Evolutionary conservation across 2,797 vertebrate species (phyloP).

Genomic region (Prunella strophiata): DNA sequence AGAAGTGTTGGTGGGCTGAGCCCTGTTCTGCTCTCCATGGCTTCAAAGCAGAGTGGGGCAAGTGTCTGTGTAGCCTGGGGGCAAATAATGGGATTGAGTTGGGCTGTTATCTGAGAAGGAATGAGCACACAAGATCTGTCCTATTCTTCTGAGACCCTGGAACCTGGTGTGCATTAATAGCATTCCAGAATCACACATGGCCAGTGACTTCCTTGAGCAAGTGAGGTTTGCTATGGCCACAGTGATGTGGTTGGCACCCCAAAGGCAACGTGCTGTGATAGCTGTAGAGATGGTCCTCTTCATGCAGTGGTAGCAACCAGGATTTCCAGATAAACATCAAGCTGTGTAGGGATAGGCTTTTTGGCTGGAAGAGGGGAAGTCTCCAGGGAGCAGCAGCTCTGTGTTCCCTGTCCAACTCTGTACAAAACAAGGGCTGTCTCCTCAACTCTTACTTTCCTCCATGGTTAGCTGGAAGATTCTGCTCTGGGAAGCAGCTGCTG

Average conservation of each 20-base stretch:
- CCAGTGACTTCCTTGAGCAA: background rate
- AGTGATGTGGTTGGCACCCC: background rate
- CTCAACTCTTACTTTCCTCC: background rate
- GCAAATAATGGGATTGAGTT: background rate
- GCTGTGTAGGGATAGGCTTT: background rate
- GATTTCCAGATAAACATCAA: background rate
- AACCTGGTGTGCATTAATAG: fast-evolving
- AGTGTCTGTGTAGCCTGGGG: background rate
- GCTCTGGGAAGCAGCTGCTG: background rate
- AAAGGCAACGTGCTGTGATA: background rate
- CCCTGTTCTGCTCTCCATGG: background rate
- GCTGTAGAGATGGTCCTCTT: background rate
- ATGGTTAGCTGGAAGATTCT: background rate
- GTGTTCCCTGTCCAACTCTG: background rate
- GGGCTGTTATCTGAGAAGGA: background rate
- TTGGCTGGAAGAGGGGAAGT: background rate
- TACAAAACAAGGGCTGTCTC: background rate
- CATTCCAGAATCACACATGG: background rate
- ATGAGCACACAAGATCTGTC: background rate
- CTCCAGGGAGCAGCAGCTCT: background rate
- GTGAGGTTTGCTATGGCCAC: background rate
- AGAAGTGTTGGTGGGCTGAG: background rate
- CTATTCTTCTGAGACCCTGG: background rate
- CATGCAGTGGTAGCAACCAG: background rate
- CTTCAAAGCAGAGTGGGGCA: background rate